phyloP scores from a whole-genome alignment of 2,113 vertebrate species.

The Semnornis frantzii region DNA sequence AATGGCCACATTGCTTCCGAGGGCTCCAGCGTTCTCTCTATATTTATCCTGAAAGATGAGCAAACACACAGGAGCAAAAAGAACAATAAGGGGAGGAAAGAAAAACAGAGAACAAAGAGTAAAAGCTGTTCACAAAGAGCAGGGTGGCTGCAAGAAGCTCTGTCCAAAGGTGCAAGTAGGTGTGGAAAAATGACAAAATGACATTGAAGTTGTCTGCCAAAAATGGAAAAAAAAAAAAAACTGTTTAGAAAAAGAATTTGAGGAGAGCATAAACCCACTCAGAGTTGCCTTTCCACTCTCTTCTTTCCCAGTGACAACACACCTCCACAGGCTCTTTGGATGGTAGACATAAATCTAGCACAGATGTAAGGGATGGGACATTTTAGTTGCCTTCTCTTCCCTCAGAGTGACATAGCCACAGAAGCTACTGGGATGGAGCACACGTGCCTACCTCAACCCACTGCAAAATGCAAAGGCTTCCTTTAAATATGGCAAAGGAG shows the following conservation, averaged over 20 bases:
- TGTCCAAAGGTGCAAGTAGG: not conserved
- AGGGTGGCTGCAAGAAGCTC: not conserved
- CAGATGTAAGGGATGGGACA: rapidly evolving
- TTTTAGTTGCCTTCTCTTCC: not conserved
- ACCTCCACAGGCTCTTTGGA: not conserved
- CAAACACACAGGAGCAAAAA: not conserved
- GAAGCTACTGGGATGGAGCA: not conserved
- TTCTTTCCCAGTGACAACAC: not conserved
- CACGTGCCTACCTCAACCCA: not conserved
- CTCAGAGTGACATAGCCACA: not conserved
- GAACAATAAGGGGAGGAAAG: not conserved
- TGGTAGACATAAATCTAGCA: not conserved
- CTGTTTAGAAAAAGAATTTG: not conserved
- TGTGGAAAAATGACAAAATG: not conserved
- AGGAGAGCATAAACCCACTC: not conserved
- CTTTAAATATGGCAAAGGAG: not conserved
- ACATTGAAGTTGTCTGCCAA: rapidly evolving
- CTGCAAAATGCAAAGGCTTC: not conserved
- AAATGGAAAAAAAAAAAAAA: not conserved
- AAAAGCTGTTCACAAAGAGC: not conserved
- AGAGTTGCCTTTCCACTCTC: not conserved
- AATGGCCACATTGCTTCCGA: not conserved
- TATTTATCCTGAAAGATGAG: slow-evolving; percentile 27
- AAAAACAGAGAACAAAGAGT: not conserved
- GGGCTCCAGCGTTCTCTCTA: not conserved